These are phyloP conservation scores for Enteromius treurensis DNA, from an alignment of 2,797 vertebrate genomes.

Conservation along the genomic window DNA sequence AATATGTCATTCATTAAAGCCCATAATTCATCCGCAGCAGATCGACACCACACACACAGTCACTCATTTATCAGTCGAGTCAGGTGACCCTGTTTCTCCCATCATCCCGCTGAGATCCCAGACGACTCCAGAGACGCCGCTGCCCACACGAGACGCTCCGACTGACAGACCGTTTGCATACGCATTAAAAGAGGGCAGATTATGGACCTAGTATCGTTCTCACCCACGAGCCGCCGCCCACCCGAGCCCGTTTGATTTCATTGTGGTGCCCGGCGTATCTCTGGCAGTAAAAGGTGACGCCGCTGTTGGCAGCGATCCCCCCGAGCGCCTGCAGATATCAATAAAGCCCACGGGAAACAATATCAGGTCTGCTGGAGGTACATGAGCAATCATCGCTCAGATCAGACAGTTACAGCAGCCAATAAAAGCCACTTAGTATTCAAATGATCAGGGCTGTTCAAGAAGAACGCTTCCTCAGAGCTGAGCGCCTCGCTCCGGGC, in stretches of 20 bases:
- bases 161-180: conserved; percentile 36
- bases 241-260: conserved; percentile 21
- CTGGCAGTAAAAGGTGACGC: neutral
- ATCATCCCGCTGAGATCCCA: conserved; percentile 37
- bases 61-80: conserved; percentile 6
- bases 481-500: neutral
- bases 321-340: neutral
- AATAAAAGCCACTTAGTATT: conserved; percentile 29
- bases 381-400: neutral
- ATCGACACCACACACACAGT: no score
- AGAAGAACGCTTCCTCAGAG: neutral
- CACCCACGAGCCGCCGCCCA: conserved; percentile 6
- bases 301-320: neutral
- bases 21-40: no score
- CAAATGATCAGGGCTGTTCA: conserved; percentile 7
- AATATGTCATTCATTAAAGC: no score
- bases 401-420: neutral
- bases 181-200: conserved; percentile 47
- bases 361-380: conserved; percentile 1
- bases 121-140: conserved; percentile 16
- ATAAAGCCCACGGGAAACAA: neutral
- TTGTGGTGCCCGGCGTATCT: neutral
- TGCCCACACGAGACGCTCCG: conserved; percentile 3
- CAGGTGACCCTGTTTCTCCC: conserved; percentile 13
- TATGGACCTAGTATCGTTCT: neutral